Evolutionary conservation across 2,888 invertebrate species (phyloP).

Genomic region (Lycophotia porphyrea): DNA sequence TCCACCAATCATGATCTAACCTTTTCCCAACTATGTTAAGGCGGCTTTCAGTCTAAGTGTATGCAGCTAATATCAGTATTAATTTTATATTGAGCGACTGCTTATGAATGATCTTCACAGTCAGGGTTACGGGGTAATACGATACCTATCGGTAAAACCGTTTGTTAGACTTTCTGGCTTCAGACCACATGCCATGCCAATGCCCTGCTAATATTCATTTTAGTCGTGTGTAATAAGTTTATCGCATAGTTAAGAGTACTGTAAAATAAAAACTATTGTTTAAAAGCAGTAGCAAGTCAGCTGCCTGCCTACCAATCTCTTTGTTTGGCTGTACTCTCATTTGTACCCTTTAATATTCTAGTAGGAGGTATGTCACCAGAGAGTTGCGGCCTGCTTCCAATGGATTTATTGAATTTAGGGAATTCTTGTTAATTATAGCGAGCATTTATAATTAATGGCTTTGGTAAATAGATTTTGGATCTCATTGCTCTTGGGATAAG

Average conservation of each 20-base stretch:
- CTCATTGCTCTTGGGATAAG: slow-evolving; percentile 12
- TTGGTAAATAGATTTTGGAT: slow-evolving; percentile 51
- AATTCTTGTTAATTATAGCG: slow-evolving; percentile 54
- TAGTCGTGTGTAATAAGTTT: not conserved
- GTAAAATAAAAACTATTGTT: not conserved
- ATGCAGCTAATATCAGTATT: not conserved
- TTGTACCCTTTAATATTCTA: slow-evolving; percentile 66
- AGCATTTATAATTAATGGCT: slow-evolving; percentile 51
- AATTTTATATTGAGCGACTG: not conserved
- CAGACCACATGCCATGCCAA: too few relatives aligned
- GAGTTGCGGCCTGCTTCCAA: slow-evolving; percentile 38
- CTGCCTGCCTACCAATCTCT: not conserved
- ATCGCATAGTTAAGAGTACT: not conserved
- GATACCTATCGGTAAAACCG: not conserved
- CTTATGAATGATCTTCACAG: not conserved
- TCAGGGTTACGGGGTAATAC: too few relatives aligned
- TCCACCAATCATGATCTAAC: too few relatives aligned
- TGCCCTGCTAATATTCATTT: not conserved
- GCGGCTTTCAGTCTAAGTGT: too few relatives aligned
- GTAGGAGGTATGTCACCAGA: slow-evolving; percentile 60
- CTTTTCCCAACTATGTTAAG: too few relatives aligned
- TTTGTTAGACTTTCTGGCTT: not conserved
- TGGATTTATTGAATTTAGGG: slow-evolving; percentile 62
- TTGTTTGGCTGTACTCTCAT: slow-evolving; percentile 55
- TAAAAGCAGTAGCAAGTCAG: not conserved